These are phyloP conservation scores for Cinclus mexicanus DNA, from an alignment of 2,113 vertebrate species.

Conservation along the genomic window DNA sequence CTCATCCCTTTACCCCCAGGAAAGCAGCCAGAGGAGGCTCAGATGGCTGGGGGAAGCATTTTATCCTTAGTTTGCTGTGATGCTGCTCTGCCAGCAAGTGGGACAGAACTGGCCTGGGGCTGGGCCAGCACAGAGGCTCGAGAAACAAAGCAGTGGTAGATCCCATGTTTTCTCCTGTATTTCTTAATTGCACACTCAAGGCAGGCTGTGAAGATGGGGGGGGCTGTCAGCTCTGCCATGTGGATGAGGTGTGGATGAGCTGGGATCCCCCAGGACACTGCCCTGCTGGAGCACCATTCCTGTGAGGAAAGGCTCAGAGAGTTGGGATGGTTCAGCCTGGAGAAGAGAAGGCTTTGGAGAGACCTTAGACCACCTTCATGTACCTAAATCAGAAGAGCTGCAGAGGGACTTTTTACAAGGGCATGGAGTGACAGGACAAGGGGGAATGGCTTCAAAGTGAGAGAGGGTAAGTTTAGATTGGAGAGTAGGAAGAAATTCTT, in stretches of 20 bases:
- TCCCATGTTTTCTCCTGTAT: background rate
- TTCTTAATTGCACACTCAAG: background rate
- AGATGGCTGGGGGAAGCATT: background rate
- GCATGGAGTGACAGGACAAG: background rate
- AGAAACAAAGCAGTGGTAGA: background rate
- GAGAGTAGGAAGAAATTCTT: background rate
- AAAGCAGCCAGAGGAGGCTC: constrained; percentile 16
- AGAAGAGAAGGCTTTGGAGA: background rate
- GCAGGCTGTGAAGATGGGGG: background rate
- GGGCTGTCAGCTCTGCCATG: rapidly evolving
- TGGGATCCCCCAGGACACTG: background rate
- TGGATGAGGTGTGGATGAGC: background rate
- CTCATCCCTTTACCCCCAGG: background rate
- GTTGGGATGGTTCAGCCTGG: background rate
- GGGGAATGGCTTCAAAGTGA: background rate
- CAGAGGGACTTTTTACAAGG: background rate
- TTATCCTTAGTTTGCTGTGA: background rate
- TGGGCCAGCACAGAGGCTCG: background rate
- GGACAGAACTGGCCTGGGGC: background rate
- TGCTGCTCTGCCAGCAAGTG: background rate
- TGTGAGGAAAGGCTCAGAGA: background rate
- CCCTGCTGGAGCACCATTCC: background rate
- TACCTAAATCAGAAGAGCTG: background rate
- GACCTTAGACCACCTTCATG: background rate
- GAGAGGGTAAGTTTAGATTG: background rate